Evolutionary conservation across 2,888 invertebrate genomes (phyloP), one percentile per base, ranked within the genome.

Genomic region (Julus scandinavius): DNA sequence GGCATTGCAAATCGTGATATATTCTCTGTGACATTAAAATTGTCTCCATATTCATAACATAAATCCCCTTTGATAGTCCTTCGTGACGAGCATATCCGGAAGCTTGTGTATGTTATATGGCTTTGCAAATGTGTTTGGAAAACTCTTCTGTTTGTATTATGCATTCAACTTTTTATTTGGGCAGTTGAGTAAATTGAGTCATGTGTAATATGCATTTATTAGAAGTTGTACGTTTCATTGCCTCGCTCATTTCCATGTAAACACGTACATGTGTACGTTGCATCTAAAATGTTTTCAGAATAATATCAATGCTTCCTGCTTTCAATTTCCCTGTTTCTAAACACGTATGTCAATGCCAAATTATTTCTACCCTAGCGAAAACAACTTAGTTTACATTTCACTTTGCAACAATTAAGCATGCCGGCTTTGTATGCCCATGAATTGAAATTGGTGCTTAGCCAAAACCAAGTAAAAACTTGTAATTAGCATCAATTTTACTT

Each of bases 101-200:
- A 54, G 54, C 13, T 54, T 17, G 1, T 49, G 11, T 13, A 49
- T 2, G 17, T 15, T 15, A 54, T 3, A 54, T 54, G 45, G 54
- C 17, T 54, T 54, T 54, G 11, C 54, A 54, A 11, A 11, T 54
- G 54, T 54, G 54, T 54, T 54, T 54, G 54, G 2, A 54, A 54
- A 11, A 13, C 11, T 9, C 6, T 54, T 13, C 49, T 11, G 49
- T 49, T 49, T 49, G 11, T 29, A 29, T 29, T 29, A 29, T 29
- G 29, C 29, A 54, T 11, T 54, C 54, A 15, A 9, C 54, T 17
- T 54, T 54, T 54, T 54, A n/a, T 63, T 63, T n/a, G 63, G n/a
- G 63, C 63, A 63, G 63, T n/a, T n/a, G 63, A n/a, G 72, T 72
- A 72, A 72, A 72, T n/a, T 63, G 29, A 29, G 72, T 72, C 72